Evolutionary conservation across 2,888 invertebrate genomes (phyloP).

Genomic region (Synergus umbraculus): DNA sequence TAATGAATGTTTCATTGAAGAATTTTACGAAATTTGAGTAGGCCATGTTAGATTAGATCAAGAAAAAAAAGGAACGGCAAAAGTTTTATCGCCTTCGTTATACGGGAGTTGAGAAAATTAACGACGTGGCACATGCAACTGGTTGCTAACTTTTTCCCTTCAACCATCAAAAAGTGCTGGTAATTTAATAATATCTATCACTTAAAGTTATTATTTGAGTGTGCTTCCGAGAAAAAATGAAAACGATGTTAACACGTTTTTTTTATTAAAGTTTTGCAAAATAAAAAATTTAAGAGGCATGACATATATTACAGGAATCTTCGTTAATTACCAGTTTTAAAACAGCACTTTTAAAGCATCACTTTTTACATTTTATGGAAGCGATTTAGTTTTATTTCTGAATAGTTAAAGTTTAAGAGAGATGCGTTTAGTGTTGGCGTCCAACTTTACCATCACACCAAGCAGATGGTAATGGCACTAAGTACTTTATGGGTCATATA

Average conservation of each 20-base stretch:
- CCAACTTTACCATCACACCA: not conserved
- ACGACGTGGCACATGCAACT: conserved; percentile 57
- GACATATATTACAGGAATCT: not conserved
- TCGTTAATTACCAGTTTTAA: not conserved
- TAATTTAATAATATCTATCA: conserved; percentile 14
- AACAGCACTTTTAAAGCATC: too few species aligned
- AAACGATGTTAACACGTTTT: not conserved
- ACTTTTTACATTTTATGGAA: too few species aligned
- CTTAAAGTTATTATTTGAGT: not conserved
- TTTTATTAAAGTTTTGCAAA: not conserved
- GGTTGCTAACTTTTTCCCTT: conserved; percentile 53
- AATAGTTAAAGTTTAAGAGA: conserved; percentile 8
- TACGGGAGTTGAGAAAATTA: conserved; percentile 48
- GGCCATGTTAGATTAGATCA: conserved; percentile 44
- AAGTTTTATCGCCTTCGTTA: conserved; percentile 50
- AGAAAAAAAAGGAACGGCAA: conserved; percentile 50
- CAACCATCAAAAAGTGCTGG: conserved; percentile 9
- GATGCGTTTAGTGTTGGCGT: conserved; percentile 16
- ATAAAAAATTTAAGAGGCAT: not conserved
- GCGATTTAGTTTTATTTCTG: not conserved
- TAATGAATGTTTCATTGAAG: conserved; percentile 42
- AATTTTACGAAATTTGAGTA: conserved; percentile 59
- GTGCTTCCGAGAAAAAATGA: not conserved
- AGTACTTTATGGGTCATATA: not conserved
- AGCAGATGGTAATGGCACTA: too few species aligned